Evolutionary conservation across 1,140 invertebrate genomes (phyloP), one percentile per base, ranked within the genome.

Genomic region (Notospermus geniculatus): DNA sequence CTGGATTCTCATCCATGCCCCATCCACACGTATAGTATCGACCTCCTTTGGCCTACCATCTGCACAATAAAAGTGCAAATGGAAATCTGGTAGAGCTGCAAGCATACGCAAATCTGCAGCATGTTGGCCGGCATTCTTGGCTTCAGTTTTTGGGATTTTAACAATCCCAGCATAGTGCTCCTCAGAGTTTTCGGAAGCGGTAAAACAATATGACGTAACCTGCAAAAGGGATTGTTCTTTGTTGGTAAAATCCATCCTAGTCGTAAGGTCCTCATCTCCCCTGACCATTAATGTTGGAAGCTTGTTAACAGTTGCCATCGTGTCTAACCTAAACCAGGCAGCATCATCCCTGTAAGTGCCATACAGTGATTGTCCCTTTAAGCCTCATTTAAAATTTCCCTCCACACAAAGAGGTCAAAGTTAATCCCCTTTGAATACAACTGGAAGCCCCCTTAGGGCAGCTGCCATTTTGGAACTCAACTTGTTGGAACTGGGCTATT

Each of bases 191-290:
- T 19, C 9, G 25, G 19, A 4, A 50, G 19, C 46, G n/a, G 46
- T 50, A n/a, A 50, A 50, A 50, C 25, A 27, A n/a, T 50, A 50
- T 27, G 46, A 50, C 9, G 46, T 50, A 27, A 50, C 46, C 46
- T 50, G 46, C 25, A 50, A n/a, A 23, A 50, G n/a, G 9, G 46
- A 5, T n/a, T 50, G 46, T n/a, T 50, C 46, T 9, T 19, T 23
- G n/a, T 50, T 50, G 4, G 46, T 50, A n/a, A 50, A 50, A 27
- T 50, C 46, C 19, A n/a, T 50, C 9, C 46, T 19, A 19, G 46
- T 50, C 5, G 46, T 27, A 9, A 50, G 46, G 46, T 50, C 46
- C n/a, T 50, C 46, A 23, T 50, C 46, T 23, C 46, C 46, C 25
- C 46, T 19, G 19, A n/a, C 46, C 46, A 50, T 50, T 7, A 50